Evolutionary conservation across 2,888 invertebrate genomes (phyloP), one percentile per base, ranked within the genome.

Genomic region (Salticus scenicus): DNA sequence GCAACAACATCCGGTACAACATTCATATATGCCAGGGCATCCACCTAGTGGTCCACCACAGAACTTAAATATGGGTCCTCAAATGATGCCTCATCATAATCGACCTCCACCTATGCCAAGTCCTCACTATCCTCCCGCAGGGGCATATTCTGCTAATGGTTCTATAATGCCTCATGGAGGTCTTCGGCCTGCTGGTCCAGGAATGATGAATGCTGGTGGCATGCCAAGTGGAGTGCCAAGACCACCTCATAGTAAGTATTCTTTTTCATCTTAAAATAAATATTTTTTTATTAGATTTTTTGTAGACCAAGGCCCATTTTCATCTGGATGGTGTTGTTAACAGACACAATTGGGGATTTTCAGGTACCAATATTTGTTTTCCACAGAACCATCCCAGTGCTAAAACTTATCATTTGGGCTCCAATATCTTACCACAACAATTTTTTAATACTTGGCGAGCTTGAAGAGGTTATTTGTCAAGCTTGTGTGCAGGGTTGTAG

Each of bases 81-180:
- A 86, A 12, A 80, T 86, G 86, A 71, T 75, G 70, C 64, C 69
- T 42, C 82, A 76, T 41, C 79, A 71, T 30, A 67, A 66, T 66
- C 70, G 80, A 4, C 79, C 85, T 31, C 76, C 80, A 14, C 72
- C 72, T 5, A 76, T 75, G 70, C 72, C 75, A 7, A 76, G 75
- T 20, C 64, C 80, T 17, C 86, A 79, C 66, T 86, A 86, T 37
- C 80, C 86, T 31, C 80, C 79, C n/a, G 72, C 71, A 2, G 86
- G 75, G 17, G 57, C 71, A 24, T 86, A 86, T 57, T 80, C 86
- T 30, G 71, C 86, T 2, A 80, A 86, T 67, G 86, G 86, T 5
- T 51, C 86, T n/a, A 75, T 86, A 80, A 79, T 86, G 79, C 69
- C 70, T 28, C 80, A 80, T 51, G 64, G 63, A 47, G 80, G 80